A percentile compares a stretch with the other conserved stretches of the same genome.
phyloP scores from a whole-genome alignment of 2,888 invertebrate genomes.

The Campoletis raptor region DNA sequence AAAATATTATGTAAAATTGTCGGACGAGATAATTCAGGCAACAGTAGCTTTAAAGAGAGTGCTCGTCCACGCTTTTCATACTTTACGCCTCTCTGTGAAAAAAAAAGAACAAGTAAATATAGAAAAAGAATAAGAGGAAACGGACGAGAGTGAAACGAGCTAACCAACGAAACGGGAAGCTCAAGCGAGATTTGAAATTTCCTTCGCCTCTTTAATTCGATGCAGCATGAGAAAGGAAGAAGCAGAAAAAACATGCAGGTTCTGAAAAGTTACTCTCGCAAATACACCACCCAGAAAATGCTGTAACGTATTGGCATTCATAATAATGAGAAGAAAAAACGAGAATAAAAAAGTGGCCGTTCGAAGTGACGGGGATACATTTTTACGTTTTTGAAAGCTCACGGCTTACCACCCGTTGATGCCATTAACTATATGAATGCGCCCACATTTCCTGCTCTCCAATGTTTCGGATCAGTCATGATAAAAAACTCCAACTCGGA shows the following conservation, averaged over 20 bases:
- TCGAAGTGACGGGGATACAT: constrained; percentile 1
- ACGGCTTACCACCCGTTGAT: not conserved
- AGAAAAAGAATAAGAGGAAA: not conserved
- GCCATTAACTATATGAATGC: not conserved
- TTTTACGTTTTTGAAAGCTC: constrained; percentile 35
- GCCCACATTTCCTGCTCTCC: not conserved
- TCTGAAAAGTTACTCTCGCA: constrained; percentile 34
- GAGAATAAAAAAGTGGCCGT: constrained; percentile 5
- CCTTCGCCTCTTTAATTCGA: constrained; percentile 36
- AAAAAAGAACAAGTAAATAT: constrained; percentile 6
- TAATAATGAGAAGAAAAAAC: constrained; percentile 46
- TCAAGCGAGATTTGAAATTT: constrained; percentile 40
- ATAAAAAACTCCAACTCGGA: not conserved
- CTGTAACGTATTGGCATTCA: constrained; percentile 33
- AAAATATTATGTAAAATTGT: not conserved
- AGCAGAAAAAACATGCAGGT: constrained; percentile 23
- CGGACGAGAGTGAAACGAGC: constrained; percentile 10
- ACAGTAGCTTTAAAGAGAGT: constrained; percentile 12
- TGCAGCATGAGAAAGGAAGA: constrained; percentile 36
- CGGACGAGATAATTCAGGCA: not conserved
- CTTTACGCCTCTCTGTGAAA: not conserved
- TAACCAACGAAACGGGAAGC: constrained; percentile 40
- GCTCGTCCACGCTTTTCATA: constrained; percentile 42
- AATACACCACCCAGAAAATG: constrained; percentile 27
- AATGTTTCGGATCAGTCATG: not conserved